Percentiles rank a stretch among this genome's conserved stretches.
phyloP scores from a whole-genome alignment of 2,888 invertebrate species.

The Callimorpha dominula region DNA sequence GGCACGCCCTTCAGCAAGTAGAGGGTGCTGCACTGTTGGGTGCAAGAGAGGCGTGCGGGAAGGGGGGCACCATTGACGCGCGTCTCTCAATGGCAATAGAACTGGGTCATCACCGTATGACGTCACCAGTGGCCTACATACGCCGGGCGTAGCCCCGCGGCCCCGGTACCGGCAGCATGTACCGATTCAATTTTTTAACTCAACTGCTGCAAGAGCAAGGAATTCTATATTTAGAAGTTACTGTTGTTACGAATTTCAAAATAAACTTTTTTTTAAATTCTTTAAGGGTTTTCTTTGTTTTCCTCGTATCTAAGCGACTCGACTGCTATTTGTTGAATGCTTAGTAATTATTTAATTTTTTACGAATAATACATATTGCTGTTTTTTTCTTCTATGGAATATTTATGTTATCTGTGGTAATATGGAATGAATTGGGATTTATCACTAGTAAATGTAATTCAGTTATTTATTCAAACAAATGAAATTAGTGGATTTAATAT shows the following conservation, averaged over 20 bases:
- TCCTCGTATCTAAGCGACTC: neutral
- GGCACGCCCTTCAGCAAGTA: conserved; percentile 36
- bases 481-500: neutral
- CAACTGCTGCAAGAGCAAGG: conserved; percentile 65
- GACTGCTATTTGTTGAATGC: neutral
- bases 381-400: neutral
- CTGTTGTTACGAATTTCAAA: conserved; percentile 45
- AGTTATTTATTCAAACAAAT: neutral
- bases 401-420: neutral
- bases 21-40: conserved; percentile 60
- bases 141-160: conserved; percentile 75
- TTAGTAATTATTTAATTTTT: neutral
- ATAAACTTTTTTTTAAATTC: conserved; percentile 34
- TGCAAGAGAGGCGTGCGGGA: conserved; percentile 49
- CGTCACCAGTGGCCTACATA: conserved; percentile 84
- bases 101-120: conserved; percentile 81
- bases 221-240: conserved; percentile 73
- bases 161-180: conserved; percentile 54
- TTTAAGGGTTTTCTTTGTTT: conserved; percentile 19
- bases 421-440: neutral
- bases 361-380: neutral
- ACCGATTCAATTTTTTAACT: conserved; percentile 66
- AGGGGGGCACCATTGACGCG: conserved; percentile 83
- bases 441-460: neutral
- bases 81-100: conserved; percentile 83